A percentile compares a stretch with the other conserved stretches of the same genome.
phyloP scores from a whole-genome alignment of 2,113 vertebrate genomes.

The Myotis brandtii region DNA sequence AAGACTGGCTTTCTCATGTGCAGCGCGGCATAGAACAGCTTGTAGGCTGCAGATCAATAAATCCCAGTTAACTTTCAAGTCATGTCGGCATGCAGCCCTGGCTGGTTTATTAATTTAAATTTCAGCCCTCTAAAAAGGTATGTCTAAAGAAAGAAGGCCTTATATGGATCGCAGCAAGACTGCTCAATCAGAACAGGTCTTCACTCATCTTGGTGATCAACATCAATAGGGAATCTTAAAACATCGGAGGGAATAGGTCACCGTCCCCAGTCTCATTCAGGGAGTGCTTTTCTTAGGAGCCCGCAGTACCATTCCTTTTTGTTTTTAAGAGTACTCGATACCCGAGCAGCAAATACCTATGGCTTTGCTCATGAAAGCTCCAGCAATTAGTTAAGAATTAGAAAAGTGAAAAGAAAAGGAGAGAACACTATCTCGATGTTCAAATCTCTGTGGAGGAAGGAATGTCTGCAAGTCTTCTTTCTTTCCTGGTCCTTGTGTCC shows the following conservation, averaged over 20 bases:
- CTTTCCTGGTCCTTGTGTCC: not conserved
- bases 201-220: not conserved
- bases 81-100: slow-evolving; percentile 67
- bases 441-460: not conserved
- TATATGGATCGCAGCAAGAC: not conserved
- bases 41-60: slow-evolving; percentile 79
- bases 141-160: slow-evolving; percentile 57
- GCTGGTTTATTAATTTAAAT: slow-evolving; percentile 77
- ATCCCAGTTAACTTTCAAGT: slow-evolving; percentile 78
- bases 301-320: not conserved
- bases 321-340: slow-evolving; percentile 8
- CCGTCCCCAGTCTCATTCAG: not conserved
- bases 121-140: slow-evolving; percentile 65
- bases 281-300: not conserved
- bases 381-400: not conserved
- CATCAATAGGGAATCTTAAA: slow-evolving; percentile 6
- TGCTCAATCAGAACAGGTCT: not conserved
- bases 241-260: not conserved
- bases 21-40: slow-evolving; percentile 47
- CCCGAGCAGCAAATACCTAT: not conserved
- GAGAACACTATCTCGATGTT: not conserved
- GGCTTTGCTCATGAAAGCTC: not conserved
- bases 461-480: not conserved
- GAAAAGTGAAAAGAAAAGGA: not conserved
- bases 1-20: slow-evolving; percentile 65